Evolutionary conservation across 1,140 invertebrate genomes (phyloP).

Genomic region (Magallana angulata): DNA sequence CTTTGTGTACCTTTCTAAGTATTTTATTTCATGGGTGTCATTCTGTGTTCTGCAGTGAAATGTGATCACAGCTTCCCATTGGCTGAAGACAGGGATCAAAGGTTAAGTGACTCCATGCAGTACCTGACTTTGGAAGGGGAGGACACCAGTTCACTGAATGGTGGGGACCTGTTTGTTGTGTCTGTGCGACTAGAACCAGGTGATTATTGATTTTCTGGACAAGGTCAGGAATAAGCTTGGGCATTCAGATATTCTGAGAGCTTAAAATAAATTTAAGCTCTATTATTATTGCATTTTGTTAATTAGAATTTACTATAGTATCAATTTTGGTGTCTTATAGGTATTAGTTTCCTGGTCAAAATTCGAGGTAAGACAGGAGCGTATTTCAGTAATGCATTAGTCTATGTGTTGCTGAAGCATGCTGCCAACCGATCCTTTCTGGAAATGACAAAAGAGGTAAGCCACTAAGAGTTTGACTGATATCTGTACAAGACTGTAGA

Average conservation of each 20-base stretch:
- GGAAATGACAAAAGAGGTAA: not conserved
- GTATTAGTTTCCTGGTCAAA: not conserved
- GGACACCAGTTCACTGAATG: not conserved
- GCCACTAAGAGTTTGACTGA: not conserved
- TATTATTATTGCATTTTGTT: no score
- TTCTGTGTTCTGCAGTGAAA: not conserved
- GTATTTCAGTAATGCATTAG: not conserved
- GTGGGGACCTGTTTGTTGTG: not conserved
- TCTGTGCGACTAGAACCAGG: not conserved
- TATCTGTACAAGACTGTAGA: no score
- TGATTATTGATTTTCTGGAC: not conserved
- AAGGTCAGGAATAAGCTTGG: not conserved
- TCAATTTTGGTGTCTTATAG: not conserved
- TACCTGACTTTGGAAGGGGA: not conserved
- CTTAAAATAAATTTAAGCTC: no score
- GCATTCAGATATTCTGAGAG: no score
- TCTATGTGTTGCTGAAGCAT: not conserved
- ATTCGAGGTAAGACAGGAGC: not conserved
- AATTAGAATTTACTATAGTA: no score
- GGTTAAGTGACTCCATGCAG: not conserved
- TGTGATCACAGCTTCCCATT: not conserved
- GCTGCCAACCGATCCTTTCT: not conserved
- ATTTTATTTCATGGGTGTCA: no score
- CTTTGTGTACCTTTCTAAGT: no score
- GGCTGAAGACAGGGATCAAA: not conserved